Conservation (phyloP, 2,888 invertebrate genomes). For the Eristalis tenax region DNA sequence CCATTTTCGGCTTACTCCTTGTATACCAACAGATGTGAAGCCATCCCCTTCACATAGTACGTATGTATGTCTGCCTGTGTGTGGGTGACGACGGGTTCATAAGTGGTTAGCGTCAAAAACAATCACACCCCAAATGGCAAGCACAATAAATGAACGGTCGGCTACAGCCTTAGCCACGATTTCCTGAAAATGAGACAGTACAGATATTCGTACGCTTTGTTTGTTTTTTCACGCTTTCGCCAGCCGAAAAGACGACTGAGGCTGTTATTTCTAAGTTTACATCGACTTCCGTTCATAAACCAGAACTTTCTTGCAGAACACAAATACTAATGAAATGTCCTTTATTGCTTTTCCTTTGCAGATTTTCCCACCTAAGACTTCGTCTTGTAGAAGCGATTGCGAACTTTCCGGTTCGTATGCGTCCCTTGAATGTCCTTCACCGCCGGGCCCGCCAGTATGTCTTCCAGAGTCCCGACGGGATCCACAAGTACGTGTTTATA, state of each 20-base stretch:
- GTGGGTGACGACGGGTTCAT: neutral
- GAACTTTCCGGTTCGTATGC: slow-evolving; percentile 77
- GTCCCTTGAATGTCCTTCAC: slow-evolving; percentile 77
- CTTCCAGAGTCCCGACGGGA: slow-evolving; percentile 76
- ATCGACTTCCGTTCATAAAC: slow-evolving; percentile 35
- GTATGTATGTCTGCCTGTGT: neutral
- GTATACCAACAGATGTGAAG: neutral
- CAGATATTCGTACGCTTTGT: slow-evolving; percentile 51
- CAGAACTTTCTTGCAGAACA: slow-evolving; percentile 40
- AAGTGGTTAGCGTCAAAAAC: slow-evolving; percentile 35
- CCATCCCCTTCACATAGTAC: neutral
- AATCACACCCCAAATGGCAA: slow-evolving; percentile 49
- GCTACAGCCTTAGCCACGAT: slow-evolving; percentile 8
- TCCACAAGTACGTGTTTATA: slow-evolving; percentile 75
- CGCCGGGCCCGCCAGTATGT: slow-evolving; percentile 76
- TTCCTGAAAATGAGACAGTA: slow-evolving; percentile 37
- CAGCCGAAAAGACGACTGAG: neutral
- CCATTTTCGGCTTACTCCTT: slow-evolving; percentile 25
- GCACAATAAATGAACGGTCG: slow-evolving; percentile 40
- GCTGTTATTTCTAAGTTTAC: slow-evolving; percentile 43
- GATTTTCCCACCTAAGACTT: slow-evolving; percentile 76
- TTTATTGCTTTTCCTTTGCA: slow-evolving; percentile 64
- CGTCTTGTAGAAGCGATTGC: slow-evolving; percentile 76
- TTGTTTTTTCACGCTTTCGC: slow-evolving; percentile 44
- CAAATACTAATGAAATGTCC: slow-evolving; percentile 58